Percentiles rank a stretch among this genome's conserved stretches.
These are phyloP conservation scores for Drosophila longiperda DNA, from an alignment of 2,888 invertebrate genomes.

Conservation along the genomic window DNA sequence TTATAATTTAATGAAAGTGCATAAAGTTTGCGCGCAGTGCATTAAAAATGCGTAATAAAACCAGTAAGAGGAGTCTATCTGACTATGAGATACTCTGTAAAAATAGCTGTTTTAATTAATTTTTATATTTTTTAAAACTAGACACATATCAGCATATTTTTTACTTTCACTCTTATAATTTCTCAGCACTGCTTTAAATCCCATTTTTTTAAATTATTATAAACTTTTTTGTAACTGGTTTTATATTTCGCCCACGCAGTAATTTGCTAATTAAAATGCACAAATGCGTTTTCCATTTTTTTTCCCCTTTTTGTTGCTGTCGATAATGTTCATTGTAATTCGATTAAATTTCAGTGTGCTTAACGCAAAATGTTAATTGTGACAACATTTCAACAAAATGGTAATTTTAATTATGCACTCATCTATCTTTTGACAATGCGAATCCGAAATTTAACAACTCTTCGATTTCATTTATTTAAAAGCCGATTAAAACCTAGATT, in stretches of 20 bases:
- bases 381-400: slow-evolving; percentile 37
- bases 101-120: not conserved
- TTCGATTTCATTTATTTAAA: not conserved
- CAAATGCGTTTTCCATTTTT: slow-evolving; percentile 31
- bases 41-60: slow-evolving; percentile 50
- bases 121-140: not conserved
- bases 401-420: slow-evolving; percentile 28
- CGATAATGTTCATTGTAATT: slow-evolving; percentile 70
- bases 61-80: not conserved
- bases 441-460: slow-evolving; percentile 1
- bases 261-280: slow-evolving; percentile 70
- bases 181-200: not conserved
- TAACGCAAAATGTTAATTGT: slow-evolving; percentile 49
- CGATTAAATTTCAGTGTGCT: slow-evolving; percentile 61
- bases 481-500: not conserved
- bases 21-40: slow-evolving; percentile 48
- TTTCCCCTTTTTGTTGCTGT: slow-evolving; percentile 14
- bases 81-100: slow-evolving; percentile 1
- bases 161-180: not conserved
- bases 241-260: slow-evolving; percentile 7
- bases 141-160: not conserved
- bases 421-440: slow-evolving; percentile 7
- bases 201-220: not conserved
- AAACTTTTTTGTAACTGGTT: not conserved
- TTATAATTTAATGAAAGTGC: slow-evolving; percentile 60